These are phyloP conservation scores for Labroides dimidiatus DNA, from an alignment of 2,797 vertebrate species.

Conservation along the genomic window DNA sequence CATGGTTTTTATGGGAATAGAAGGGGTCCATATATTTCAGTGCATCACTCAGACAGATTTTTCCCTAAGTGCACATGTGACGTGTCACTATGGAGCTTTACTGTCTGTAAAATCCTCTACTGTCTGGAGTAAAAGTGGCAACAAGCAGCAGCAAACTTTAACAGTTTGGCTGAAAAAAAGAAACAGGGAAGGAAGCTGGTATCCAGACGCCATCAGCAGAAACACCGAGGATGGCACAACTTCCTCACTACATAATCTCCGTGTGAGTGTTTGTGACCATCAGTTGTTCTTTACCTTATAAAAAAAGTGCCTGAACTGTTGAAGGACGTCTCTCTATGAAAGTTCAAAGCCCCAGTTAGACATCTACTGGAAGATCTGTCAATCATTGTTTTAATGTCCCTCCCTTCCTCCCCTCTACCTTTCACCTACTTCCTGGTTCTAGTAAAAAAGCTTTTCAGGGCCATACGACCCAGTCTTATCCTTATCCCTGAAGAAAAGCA, in stretches of 20 bases:
- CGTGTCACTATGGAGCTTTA: slow-evolving; percentile 1
- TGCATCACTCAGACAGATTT: slow-evolving; percentile 4
- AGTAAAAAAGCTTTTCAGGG: slow-evolving; percentile 42
- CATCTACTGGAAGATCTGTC: slow-evolving; percentile 58
- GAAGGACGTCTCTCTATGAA: neutral
- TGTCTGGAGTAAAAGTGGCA: neutral
- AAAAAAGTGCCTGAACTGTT: neutral
- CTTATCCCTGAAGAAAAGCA: neutral
- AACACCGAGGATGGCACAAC: slow-evolving; percentile 26
- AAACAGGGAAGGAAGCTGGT: slow-evolving; percentile 27
- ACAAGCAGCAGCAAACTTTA: slow-evolving; percentile 14
- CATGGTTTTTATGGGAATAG: slow-evolving; percentile 13
- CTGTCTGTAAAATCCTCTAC: neutral
- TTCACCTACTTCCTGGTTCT: slow-evolving; percentile 70
- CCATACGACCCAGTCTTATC: neutral
- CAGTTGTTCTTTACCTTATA: too few species aligned
- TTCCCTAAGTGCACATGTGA: rapidly evolving
- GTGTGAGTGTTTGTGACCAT: neutral
- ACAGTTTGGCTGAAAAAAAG: slow-evolving; percentile 11
- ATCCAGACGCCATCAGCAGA: slow-evolving; percentile 7
- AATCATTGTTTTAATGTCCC: slow-evolving; percentile 68
- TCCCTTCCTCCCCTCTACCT: slow-evolving; percentile 43
- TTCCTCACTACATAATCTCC: slow-evolving; percentile 10
- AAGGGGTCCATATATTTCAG: slow-evolving; percentile 15
- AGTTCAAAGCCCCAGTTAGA: slow-evolving; percentile 45